Conservation (phyloP, 92 coral and sea anemone species). For the Epizoanthus ramosus region DNA sequence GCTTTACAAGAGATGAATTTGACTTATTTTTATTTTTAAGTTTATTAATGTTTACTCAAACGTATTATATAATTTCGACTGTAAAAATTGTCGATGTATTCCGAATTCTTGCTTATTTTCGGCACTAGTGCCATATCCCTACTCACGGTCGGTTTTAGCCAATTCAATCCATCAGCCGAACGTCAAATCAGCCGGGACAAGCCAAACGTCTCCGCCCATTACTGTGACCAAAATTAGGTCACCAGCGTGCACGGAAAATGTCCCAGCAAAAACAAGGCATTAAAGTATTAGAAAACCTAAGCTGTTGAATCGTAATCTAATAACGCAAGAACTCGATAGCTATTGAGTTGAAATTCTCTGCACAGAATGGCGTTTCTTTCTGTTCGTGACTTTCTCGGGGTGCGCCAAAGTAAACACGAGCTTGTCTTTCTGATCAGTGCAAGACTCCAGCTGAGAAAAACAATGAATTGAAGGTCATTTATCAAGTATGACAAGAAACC, state of each 20-base stretch:
- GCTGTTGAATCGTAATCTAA: neutral
- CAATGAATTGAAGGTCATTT: neutral
- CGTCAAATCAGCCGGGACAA: neutral
- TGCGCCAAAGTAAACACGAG: slow-evolving; percentile 10
- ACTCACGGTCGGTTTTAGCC: slow-evolving; percentile 3
- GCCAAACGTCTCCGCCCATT: slow-evolving; percentile 23
- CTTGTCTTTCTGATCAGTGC: neutral
- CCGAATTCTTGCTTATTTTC: neutral
- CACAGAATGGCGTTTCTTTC: neutral
- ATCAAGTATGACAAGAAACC: neutral
- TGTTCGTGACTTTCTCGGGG: slow-evolving; percentile 25
- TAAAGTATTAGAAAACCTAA: neutral
- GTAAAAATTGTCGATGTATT: neutral
- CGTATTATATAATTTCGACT: neutral
- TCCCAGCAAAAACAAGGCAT: neutral
- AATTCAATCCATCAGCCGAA: neutral
- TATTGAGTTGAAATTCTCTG: neutral
- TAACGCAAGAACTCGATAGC: neutral
- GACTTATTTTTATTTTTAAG: neutral
- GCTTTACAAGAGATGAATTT: no score
- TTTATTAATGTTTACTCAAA: neutral
- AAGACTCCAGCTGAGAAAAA: slow-evolving; percentile 10
- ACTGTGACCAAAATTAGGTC: slow-evolving; percentile 11
- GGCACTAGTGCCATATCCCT: neutral
- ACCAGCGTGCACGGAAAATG: slow-evolving; percentile 23